Percentiles rank a stretch among this genome's conserved stretches.
These are phyloP conservation scores for Strigamia maritima DNA, from an alignment of 2,888 invertebrate species.

Conservation along the genomic window DNA sequence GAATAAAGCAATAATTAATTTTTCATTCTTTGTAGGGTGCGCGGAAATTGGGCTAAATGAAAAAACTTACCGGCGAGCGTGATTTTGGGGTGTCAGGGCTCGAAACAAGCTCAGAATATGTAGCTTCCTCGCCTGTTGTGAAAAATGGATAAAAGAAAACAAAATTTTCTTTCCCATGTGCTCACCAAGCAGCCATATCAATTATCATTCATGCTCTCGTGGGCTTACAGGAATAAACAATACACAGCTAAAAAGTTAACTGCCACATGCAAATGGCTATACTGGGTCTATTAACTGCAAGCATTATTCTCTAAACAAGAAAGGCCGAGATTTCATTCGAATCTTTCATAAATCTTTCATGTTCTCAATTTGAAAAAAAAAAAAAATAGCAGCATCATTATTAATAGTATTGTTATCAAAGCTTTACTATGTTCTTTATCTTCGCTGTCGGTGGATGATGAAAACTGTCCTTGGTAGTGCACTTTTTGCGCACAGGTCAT, in stretches of 20 bases:
- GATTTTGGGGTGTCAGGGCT: slow-evolving; percentile 37
- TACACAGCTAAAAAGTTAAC: not conserved
- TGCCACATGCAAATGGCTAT: slow-evolving; percentile 8
- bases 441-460: slow-evolving; percentile 41
- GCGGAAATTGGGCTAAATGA: not conserved
- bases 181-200: slow-evolving; percentile 25
- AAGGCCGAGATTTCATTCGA: not conserved
- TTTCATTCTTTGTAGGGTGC: not conserved
- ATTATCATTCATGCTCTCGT: not conserved
- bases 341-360: not conserved
- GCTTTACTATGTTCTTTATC: slow-evolving; percentile 40
- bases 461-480: slow-evolving; percentile 67
- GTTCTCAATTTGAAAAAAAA: not conserved
- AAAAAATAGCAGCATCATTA: not conserved
- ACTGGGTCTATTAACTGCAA: not conserved
- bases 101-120: slow-evolving; percentile 36
- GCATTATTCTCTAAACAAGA: not conserved
- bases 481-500: slow-evolving; percentile 68
- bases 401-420: slow-evolving; percentile 18
- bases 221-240: not conserved
- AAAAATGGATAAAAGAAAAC: slow-evolving; percentile 1
- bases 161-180: slow-evolving; percentile 2
- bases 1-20: not conserved
- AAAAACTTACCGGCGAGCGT: slow-evolving; percentile 36
- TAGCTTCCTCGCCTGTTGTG: slow-evolving; percentile 36